A percentile compares a stretch with the other conserved stretches of the same genome.
Evolutionary conservation across 2,888 invertebrate genomes (phyloP).

Genomic region (Cantharis nigra): DNA sequence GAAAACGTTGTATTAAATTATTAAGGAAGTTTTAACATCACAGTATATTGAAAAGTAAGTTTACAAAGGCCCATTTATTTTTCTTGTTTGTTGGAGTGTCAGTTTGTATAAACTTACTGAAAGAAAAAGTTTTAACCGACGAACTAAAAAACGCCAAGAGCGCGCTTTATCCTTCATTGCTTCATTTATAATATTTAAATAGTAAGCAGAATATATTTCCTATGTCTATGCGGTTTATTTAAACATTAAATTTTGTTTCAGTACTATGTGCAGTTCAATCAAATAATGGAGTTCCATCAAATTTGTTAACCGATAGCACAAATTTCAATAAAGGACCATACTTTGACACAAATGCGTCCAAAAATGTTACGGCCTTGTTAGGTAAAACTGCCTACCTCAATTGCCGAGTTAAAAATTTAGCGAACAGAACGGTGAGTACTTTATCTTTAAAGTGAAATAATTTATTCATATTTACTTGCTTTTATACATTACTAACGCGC

Average conservation of each 20-base stretch:
- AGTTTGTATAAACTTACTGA: slow-evolving; percentile 24
- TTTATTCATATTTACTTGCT: not conserved
- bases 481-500: not conserved
- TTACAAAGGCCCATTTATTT: slow-evolving; percentile 28
- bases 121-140: slow-evolving; percentile 21
- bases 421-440: slow-evolving; percentile 84
- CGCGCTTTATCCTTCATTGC: slow-evolving; percentile 8
- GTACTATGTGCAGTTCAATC: slow-evolving; percentile 50
- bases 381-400: slow-evolving; percentile 90
- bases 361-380: slow-evolving; percentile 76
- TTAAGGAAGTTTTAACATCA: not conserved
- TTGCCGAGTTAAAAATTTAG: slow-evolving; percentile 87
- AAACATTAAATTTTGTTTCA: slow-evolving; percentile 35
- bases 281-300: slow-evolving; percentile 44
- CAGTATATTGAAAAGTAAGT: slow-evolving; percentile 1
- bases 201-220: not conserved
- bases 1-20: not conserved
- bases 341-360: slow-evolving; percentile 55
- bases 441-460: not conserved
- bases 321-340: slow-evolving; percentile 52
- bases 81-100: slow-evolving; percentile 24
- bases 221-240: not conserved
- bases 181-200: not conserved
- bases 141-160: slow-evolving; percentile 17
- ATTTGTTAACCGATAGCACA: slow-evolving; percentile 45